Evolutionary conservation across 2,888 invertebrate species (phyloP), one percentile per base, ranked within the genome.

Genomic region (Lithodes maja): DNA sequence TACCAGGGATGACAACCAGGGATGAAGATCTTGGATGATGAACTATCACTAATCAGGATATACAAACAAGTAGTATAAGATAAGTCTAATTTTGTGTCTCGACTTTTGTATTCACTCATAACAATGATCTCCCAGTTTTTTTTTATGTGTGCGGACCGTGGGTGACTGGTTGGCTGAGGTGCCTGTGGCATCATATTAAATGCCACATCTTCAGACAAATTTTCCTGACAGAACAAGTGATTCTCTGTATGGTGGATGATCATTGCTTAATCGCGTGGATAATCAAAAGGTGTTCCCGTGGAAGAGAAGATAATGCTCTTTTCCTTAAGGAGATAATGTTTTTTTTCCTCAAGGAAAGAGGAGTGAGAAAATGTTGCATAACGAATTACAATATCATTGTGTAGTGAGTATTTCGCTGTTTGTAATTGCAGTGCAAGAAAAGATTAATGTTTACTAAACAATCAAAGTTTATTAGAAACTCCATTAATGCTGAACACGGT

Each of bases 241-340:
- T 78, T 78, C n/a, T 74, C 9, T 84, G 55, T 54, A 61, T 54
- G 49, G 55, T 52, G n/a, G 84, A 9, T 85, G 84, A 61, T 85
- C 68, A 85, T 68, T 85, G 84, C 33, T 54, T 75, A 84, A 84
- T 84, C 79, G 79, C n/a, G 83, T 53, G 53, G 83, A 75, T 84
- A 84, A 84, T 84, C 53, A 54, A 33, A 7, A 12, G 83, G 54
- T 74, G 53, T 53, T 68, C 15, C 2, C 17, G 83, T 49, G 74
- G 71, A 83, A 83, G 74, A 83, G 61, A 3, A 71, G 71, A 5
- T 71, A 17, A 71, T 1, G 17, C 15, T n/a, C 1, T n/a, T 17
- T 71, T 61, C 15, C 15, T 12, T 61, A 61, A 61, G 15, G 9
- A 61, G 68, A 1, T 12, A 61, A 61, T 15, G 1, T 61, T 61